These are phyloP conservation scores for Zaprionus inermis DNA, from an alignment of 1,140 invertebrate species.

Conservation along the genomic window DNA sequence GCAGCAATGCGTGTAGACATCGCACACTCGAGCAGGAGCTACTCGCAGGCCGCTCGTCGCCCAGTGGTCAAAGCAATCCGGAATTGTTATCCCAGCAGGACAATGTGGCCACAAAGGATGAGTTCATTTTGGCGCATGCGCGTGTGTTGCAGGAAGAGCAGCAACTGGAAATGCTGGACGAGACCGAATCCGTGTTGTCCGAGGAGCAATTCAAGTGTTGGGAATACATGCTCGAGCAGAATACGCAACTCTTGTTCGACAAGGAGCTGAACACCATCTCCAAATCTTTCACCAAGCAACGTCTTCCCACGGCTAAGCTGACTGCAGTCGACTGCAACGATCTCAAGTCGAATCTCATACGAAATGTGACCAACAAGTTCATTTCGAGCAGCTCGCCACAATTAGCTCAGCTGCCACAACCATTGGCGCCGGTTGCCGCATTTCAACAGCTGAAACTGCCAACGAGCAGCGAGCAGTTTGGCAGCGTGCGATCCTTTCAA, in stretches of 20 bases:
- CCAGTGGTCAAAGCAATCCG: constrained; percentile 92
- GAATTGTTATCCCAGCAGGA: constrained; percentile 84
- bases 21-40: constrained; percentile 71
- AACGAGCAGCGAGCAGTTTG: constrained; percentile 86
- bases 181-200: constrained; percentile 87
- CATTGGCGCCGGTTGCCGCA: constrained; percentile 16
- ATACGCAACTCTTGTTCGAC: constrained; percentile 94
- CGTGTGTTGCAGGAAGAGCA: constrained; percentile 85
- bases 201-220: constrained; percentile 96
- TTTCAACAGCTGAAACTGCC: constrained; percentile 55
- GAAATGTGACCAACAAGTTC: constrained; percentile 70
- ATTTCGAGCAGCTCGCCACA: constrained; percentile 74
- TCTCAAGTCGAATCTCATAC: constrained; percentile 74
- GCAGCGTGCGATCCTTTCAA: constrained; percentile 90
- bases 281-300: constrained; percentile 86
- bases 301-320: constrained; percentile 83
- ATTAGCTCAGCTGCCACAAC: constrained; percentile 58
- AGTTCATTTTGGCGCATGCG: constrained; percentile 75
- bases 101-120: constrained; percentile 45
- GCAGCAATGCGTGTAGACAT: constrained; percentile 87
- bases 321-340: constrained; percentile 63
- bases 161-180: constrained; percentile 86
- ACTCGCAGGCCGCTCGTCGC: constrained; percentile 89
- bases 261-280: constrained; percentile 93
- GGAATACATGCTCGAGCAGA: constrained; percentile 97